These are phyloP conservation scores for Thamnophis elegans DNA, from an alignment of 2,797 vertebrate genomes.

Conservation along the genomic window DNA sequence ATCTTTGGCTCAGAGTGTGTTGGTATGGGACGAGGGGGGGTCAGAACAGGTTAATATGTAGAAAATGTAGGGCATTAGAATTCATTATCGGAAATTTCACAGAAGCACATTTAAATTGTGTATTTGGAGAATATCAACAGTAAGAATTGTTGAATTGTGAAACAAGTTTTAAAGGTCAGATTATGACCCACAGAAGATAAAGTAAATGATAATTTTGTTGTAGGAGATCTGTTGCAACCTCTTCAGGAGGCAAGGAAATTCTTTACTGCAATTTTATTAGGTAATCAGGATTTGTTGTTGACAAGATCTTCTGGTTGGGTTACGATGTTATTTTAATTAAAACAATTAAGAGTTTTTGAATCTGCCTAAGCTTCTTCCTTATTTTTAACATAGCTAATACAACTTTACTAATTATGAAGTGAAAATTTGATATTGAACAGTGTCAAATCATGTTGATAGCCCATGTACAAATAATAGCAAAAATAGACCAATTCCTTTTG, in stretches of 20 bases:
- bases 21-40: too few relatives aligned
- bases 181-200: not conserved
- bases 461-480: not conserved
- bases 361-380: not conserved
- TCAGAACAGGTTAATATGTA: too few relatives aligned
- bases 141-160: not conserved
- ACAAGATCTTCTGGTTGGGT: not conserved
- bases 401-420: not conserved
- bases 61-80: not conserved
- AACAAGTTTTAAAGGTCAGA: not conserved
- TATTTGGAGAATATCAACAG: not conserved
- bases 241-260: not conserved
- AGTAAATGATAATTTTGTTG: not conserved
- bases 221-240: not conserved
- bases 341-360: not conserved
- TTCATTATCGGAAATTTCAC: not conserved
- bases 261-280: not conserved
- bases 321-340: not conserved
- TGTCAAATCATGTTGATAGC: not conserved
- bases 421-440: not conserved
- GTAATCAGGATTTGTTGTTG: not conserved
- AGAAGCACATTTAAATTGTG: not conserved
- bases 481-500: not conserved
- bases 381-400: not conserved
- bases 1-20: too few relatives aligned